phyloP scores from a whole-genome alignment of 2,797 vertebrate species.

The Chromobotia macracanthus region DNA sequence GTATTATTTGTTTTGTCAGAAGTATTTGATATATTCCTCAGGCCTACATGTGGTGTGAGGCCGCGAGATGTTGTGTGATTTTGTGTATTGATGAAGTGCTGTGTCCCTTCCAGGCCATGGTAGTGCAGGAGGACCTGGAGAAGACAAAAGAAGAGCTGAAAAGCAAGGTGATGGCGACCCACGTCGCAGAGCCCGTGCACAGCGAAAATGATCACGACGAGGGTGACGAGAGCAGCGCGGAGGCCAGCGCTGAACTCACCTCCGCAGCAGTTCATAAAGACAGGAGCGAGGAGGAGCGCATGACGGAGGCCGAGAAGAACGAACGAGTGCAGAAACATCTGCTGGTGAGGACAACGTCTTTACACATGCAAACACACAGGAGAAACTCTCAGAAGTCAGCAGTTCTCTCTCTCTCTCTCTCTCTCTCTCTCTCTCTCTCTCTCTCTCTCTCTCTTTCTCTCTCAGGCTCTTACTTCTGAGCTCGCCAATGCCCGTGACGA shows the following conservation, averaged over 20 bases:
- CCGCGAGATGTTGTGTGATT: slow-evolving; percentile 12
- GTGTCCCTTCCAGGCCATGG: slow-evolving; percentile 79
- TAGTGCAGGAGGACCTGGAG: slow-evolving; percentile 93
- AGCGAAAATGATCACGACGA: slow-evolving; percentile 92
- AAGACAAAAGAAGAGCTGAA: slow-evolving; percentile 95
- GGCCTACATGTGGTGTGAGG: not conserved
- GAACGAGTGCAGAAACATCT: slow-evolving; percentile 94
- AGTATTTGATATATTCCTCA: not conserved
- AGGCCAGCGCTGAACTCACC: slow-evolving; percentile 91
- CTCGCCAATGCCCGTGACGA: slow-evolving; percentile 94
- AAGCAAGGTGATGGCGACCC: slow-evolving; percentile 85
- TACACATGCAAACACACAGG: slow-evolving; percentile 73
- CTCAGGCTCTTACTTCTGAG: slow-evolving; percentile 92
- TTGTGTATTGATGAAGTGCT: not conserved
- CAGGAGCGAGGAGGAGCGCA: slow-evolving; percentile 95
- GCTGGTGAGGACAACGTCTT: no score
- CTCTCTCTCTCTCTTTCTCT: no score
- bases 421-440: slow-evolving; percentile 15
- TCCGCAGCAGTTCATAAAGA: slow-evolving; percentile 86
- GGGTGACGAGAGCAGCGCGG: slow-evolving; percentile 92
- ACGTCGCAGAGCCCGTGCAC: slow-evolving; percentile 86
- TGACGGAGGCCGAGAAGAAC: slow-evolving; percentile 97
- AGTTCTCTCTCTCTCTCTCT: slow-evolving; percentile 10
- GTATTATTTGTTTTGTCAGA: no score
- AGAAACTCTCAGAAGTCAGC: not conserved